phyloP scores from a whole-genome alignment of 2,113 vertebrate genomes.

The Arothron firmamentum region DNA sequence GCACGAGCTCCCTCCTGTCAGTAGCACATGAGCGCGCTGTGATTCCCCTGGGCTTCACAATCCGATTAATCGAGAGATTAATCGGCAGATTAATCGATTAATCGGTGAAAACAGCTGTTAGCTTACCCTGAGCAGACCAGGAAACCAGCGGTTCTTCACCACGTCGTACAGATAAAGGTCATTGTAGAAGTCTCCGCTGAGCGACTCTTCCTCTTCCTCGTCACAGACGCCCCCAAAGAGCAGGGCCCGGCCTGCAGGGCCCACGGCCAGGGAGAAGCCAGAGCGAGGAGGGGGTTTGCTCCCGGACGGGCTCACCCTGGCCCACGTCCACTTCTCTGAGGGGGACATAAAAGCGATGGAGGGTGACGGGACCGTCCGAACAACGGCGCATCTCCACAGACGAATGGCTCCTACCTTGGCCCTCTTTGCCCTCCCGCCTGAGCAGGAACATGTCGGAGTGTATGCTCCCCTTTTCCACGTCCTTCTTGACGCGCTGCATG shows the following conservation, averaged over 20 bases:
- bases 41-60: too few relatives aligned
- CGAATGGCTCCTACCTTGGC: conserved; percentile 68
- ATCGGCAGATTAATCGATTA: background rate
- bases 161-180: conserved; percentile 87
- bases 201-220: conserved; percentile 89
- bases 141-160: conserved; percentile 87
- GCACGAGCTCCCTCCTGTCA: too few relatives aligned
- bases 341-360: background rate
- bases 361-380: background rate
- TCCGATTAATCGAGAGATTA: too few relatives aligned
- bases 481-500: conserved; percentile 87
- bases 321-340: conserved; percentile 89
- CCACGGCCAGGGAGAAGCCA: conserved; percentile 80
- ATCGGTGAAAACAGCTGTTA: background rate
- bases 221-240: conserved; percentile 94
- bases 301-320: conserved; percentile 80
- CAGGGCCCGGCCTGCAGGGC: conserved; percentile 77
- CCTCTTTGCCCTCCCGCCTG: conserved; percentile 77
- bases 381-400: too few relatives aligned
- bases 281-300: conserved; percentile 85
- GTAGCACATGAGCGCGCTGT: too few relatives aligned
- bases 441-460: conserved; percentile 92
- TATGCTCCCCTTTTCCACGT: conserved; percentile 90
- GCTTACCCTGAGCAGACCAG: conserved; percentile 80
- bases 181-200: conserved; percentile 90